Percentiles rank a stretch among this genome's conserved stretches.
phyloP scores from a whole-genome alignment of 2,113 vertebrate genomes.

The Sebastes fasciatus region DNA sequence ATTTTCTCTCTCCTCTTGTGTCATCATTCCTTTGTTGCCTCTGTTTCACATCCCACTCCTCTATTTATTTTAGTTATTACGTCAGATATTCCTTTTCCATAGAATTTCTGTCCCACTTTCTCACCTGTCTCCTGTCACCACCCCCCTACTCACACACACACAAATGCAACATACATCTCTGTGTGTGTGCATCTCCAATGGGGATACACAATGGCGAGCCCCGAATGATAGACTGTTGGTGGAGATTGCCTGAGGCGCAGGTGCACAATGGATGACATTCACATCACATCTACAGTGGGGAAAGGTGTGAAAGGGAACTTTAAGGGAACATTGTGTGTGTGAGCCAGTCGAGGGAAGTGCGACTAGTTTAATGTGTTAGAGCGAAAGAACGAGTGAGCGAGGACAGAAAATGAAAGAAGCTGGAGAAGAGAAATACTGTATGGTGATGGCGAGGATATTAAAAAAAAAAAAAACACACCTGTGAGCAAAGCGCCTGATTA shows the following conservation, averaged over 20 bases:
- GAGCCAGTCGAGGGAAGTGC: background rate
- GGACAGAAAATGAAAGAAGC: background rate
- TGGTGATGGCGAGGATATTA: background rate
- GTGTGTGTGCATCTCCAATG: slow-evolving; percentile 18
- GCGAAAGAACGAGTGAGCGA: background rate
- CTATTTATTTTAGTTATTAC: background rate
- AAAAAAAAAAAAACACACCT: slow-evolving; percentile 33
- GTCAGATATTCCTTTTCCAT: background rate
- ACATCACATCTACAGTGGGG: slow-evolving; percentile 19
- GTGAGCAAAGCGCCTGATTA: slow-evolving; percentile 33
- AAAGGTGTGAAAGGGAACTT: slow-evolving; percentile 10
- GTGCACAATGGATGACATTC: slow-evolving; percentile 52
- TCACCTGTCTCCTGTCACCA: background rate
- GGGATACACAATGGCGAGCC: slow-evolving; percentile 22
- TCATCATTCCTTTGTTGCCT: background rate
- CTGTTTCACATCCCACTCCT: background rate
- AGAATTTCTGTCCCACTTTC: slow-evolving; percentile 38
- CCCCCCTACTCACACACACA: slow-evolving; percentile 10
- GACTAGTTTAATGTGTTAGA: background rate
- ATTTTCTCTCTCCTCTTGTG: background rate
- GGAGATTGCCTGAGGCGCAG: slow-evolving; percentile 53
- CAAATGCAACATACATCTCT: slow-evolving; percentile 23
- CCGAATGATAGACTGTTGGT: slow-evolving; percentile 46
- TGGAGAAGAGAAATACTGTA: background rate
- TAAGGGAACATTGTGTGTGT: background rate